Percentiles rank a stretch among this genome's conserved stretches.
Evolutionary conservation across 2,797 vertebrate species (phyloP).

Genomic region (Parauchenoglanis punctatus): DNA sequence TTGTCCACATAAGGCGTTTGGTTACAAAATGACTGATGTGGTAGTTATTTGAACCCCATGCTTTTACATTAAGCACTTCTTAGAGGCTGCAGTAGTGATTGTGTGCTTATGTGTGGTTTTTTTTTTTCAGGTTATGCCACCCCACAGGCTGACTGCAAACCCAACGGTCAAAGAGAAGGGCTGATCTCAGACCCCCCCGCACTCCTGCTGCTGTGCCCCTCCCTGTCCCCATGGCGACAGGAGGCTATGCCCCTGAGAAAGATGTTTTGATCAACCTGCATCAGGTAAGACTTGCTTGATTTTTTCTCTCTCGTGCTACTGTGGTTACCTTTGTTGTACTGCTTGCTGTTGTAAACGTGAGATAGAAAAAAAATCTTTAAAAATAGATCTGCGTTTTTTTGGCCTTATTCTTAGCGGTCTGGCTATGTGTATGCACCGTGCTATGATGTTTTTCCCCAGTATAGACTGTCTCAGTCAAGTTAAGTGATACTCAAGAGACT

Average conservation of each 20-base stretch:
- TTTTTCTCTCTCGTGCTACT: neutral
- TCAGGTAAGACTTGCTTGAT: slow-evolving; percentile 68
- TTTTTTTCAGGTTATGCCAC: slow-evolving; percentile 77
- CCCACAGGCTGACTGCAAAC: slow-evolving; percentile 75
- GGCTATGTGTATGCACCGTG: neutral
- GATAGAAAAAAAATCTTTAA: neutral
- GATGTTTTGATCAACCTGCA: slow-evolving; percentile 76
- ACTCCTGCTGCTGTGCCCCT: slow-evolving; percentile 59
- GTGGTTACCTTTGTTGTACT: neutral
- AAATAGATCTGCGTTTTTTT: neutral
- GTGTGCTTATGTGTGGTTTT: neutral
- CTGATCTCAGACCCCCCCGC: slow-evolving; percentile 68
- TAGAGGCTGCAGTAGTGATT: neutral
- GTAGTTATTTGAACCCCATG: neutral
- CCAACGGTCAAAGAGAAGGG: slow-evolving; percentile 82
- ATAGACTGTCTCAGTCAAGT: neutral
- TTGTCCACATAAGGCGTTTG: neutral
- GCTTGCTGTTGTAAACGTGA: neutral
- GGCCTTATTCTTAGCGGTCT: neutral
- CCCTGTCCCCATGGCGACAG: slow-evolving; percentile 78
- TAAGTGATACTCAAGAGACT: slow-evolving; percentile 27
- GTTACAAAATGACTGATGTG: neutral
- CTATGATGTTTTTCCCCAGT: neutral
- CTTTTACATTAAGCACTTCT: neutral
- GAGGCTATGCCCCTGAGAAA: slow-evolving; percentile 76